These are phyloP conservation scores for Andinoacara biseriatus DNA, from an alignment of 2,113 vertebrate species.

Conservation along the genomic window DNA sequence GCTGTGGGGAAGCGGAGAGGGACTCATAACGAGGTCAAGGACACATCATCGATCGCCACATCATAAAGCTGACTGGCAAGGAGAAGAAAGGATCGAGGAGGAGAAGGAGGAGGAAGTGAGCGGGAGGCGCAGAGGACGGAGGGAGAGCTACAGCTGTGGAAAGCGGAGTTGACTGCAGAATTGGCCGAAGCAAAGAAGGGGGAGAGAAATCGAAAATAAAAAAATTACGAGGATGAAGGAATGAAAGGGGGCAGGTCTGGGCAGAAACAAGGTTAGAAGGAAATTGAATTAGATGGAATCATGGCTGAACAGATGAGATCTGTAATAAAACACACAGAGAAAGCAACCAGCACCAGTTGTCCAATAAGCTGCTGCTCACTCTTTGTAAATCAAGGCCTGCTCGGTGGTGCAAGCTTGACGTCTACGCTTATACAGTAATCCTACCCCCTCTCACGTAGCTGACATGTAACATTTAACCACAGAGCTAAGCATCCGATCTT, in stretches of 20 bases:
- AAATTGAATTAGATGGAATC: conserved; percentile 73
- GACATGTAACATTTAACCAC: background rate
- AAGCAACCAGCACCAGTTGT: conserved; percentile 8
- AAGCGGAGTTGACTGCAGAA: conserved; percentile 26
- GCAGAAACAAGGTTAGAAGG: conserved; percentile 43
- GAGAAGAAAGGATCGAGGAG: conserved; percentile 12
- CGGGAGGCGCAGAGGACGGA: conserved; percentile 15
- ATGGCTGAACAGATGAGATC: conserved; percentile 60
- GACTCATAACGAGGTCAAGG: conserved; percentile 78
- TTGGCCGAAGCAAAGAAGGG: background rate
- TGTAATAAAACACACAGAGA: conserved; percentile 39
- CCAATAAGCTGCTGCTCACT: conserved; percentile 18
- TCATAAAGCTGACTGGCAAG: conserved; percentile 70
- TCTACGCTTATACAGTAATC: conserved; percentile 20
- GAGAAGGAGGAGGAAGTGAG: background rate
- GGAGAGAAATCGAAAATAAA: conserved; percentile 49
- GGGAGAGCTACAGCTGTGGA: conserved; percentile 46
- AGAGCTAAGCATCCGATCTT: background rate
- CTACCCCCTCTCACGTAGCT: background rate
- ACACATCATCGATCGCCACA: conserved; percentile 70
- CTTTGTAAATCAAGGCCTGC: conserved; percentile 32
- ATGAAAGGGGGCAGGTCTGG: conserved; percentile 52
- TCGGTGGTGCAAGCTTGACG: conserved; percentile 19
- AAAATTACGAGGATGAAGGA: conserved; percentile 51
- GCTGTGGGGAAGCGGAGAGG: conserved; percentile 59